Base-by-base conservation (phyloP, 2,888 invertebrate genomes). In the Macrostomum cliftonense region DNA sequence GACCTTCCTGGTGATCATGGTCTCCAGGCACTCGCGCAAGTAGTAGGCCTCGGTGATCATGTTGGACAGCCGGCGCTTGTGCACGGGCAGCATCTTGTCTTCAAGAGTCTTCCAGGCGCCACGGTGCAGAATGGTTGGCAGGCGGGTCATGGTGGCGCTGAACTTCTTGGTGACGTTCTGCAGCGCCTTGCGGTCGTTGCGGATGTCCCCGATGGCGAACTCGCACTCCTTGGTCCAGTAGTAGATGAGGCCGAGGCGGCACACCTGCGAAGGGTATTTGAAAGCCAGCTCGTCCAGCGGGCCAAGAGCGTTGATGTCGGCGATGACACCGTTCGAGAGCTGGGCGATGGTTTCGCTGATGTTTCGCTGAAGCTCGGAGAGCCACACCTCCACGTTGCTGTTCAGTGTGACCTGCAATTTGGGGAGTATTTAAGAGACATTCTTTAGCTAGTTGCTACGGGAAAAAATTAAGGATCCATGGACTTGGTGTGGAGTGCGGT, bases 161-260 rank as follows among this genome's bases (percentile, higher is more conserved):
- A 64, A 68, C 51, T 62, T 63, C 54, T 63, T 62, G 53, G 63
- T 49, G 0, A 61, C 58, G 17, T 59, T 60, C 45, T 60, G 58
- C 43, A 69, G 54, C 5, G 68, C 63, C 52, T 65, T 66, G 37
- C 67, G 57, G 51, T 70, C 70, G 55, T 62, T 63, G 42, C 61
- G 61, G 20, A 66, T 58, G 48, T 68, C 68, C 11, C 58, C 52
- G 13, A 68, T 63, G 37, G 65, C 65, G 43, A 56, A 54, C 49
- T 70, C 68, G 57, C 65, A 63, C 51, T 70, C 68, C 49, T 57
- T 56, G 9, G 65, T 67, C 70, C 70, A 70, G 53, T 60, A 61
- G 52, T 62, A 66, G 45, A 67, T 54, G 59, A 70, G 57, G 14
- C 64, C 68, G 53, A 64, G 56, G 5, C 63, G 55, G 54, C 68